A percentile compares a stretch with the other conserved stretches of the same genome.
Conservation (phyloP, 1,140 invertebrate species). For the Phthorimaea operculella region DNA sequence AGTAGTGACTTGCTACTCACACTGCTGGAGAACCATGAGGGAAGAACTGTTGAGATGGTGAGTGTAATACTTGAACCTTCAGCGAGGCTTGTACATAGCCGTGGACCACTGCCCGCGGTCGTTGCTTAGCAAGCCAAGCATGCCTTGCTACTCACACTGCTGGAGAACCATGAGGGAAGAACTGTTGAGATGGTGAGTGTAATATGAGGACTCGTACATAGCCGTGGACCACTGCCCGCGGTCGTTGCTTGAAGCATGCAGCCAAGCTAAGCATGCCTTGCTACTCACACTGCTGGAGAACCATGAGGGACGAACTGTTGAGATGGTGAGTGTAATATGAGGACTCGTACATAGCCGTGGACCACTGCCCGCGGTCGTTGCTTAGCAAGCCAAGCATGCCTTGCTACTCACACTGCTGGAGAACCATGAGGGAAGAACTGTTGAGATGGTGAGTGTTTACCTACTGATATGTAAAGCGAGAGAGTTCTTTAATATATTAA, state of each 20-base stretch:
- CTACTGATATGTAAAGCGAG: too few relatives aligned
- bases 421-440: constrained; percentile 80
- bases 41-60: constrained; percentile 81
- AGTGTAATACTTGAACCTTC: too few relatives aligned
- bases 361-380: constrained; percentile 84
- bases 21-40: constrained; percentile 84
- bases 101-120: constrained; percentile 85
- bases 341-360: constrained; percentile 80
- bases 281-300: constrained; percentile 84
- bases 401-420: constrained; percentile 85
- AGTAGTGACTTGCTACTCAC: constrained; percentile 83
- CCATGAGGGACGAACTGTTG: constrained; percentile 79
- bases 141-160: constrained; percentile 81
- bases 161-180: constrained; percentile 84
- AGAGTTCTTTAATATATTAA: too few relatives aligned
- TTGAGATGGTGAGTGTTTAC: constrained; percentile 78
- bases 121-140: constrained; percentile 77
- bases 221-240: constrained; percentile 86
- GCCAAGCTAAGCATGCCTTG: constrained; percentile 68
- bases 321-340: constrained; percentile 83
- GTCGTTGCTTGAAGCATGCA: constrained; percentile 78
- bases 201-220: constrained; percentile 80
- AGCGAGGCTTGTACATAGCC: constrained; percentile 80
- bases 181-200: constrained; percentile 81
- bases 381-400: constrained; percentile 76